A percentile compares a stretch with the other conserved stretches of the same genome.
These are phyloP conservation scores for Busseola fusca DNA, from an alignment of 2,888 invertebrate species.

Conservation along the genomic window DNA sequence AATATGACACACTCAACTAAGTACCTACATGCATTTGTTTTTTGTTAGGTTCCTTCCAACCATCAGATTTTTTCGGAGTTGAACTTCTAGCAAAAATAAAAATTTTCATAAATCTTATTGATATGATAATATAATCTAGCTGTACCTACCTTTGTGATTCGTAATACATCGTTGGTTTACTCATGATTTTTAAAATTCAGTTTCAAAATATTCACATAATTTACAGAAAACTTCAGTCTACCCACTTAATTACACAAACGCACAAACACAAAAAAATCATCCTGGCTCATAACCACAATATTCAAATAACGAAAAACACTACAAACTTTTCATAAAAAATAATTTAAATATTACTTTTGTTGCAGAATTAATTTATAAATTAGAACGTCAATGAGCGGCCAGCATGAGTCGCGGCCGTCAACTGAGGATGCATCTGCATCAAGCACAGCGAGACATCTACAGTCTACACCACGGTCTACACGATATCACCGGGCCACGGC, in stretches of 20 bases:
- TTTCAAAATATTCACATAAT: conserved; percentile 8
- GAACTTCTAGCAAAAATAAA: too few species aligned
- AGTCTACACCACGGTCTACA: conserved; percentile 59
- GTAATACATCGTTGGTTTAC: neutral
- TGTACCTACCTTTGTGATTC: neutral
- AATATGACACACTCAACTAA: conserved; percentile 19
- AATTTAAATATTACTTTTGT: neutral
- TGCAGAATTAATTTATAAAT: conserved; percentile 38
- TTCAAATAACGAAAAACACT: conserved; percentile 12
- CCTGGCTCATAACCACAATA: neutral
- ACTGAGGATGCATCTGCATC: conserved; percentile 80
- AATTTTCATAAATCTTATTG: too few species aligned
- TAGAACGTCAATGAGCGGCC: conserved; percentile 68
- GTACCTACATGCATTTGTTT: neutral
- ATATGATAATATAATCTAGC: neutral
- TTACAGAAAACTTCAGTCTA: conserved; percentile 28
- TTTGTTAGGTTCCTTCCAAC: neutral
- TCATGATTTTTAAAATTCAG: neutral
- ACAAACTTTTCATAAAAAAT: neutral
- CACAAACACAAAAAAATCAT: conserved; percentile 17
- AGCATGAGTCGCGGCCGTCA: conserved; percentile 72
- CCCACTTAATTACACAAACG: conserved; percentile 9
- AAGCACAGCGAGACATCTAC: conserved; percentile 60
- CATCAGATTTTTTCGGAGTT: too few species aligned
- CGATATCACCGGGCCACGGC: conserved; percentile 69